Percentiles rank a stretch among this genome's conserved stretches.
These are phyloP conservation scores for Chaunax sp. DNA, from an alignment of 2,797 vertebrate genomes.

Conservation along the genomic window DNA sequence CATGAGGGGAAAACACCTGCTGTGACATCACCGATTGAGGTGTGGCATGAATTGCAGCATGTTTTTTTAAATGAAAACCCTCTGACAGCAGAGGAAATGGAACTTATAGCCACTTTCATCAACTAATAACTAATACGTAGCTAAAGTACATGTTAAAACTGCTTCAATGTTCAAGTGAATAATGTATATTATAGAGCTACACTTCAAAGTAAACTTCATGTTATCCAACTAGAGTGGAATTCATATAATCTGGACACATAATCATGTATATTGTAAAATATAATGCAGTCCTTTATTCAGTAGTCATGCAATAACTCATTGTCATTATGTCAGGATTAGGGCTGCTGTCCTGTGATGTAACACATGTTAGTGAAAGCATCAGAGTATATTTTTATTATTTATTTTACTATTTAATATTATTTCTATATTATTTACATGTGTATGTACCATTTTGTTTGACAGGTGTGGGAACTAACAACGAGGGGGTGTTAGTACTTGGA, in stretches of 20 bases:
- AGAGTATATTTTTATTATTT: too few relatives aligned
- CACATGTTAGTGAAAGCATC: background rate
- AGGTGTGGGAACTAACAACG: constrained; percentile 97
- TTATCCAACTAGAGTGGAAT: background rate
- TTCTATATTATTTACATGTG: background rate
- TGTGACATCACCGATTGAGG: constrained; percentile 27
- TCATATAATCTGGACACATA: background rate
- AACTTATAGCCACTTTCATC: background rate
- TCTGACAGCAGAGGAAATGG: too few relatives aligned
- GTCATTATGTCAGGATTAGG: background rate
- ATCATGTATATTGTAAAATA: background rate
- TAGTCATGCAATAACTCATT: background rate
- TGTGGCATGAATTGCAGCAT: constrained; percentile 10
- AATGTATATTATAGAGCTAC: background rate
- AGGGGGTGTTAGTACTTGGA: constrained; percentile 97
- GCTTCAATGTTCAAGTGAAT: background rate
- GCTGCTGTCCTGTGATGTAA: background rate
- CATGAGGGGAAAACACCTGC: constrained; percentile 7
- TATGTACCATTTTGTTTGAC: constrained; percentile 24
- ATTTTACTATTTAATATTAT: background rate
- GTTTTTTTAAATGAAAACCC: background rate
- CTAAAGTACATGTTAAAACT: background rate
- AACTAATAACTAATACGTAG: background rate
- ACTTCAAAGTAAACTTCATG: too few relatives aligned
- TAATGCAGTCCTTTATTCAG: background rate